Percentiles rank a stretch among this genome's conserved stretches.
phyloP scores from a whole-genome alignment of 2,113 vertebrate genomes.

The Albula goreensis region DNA sequence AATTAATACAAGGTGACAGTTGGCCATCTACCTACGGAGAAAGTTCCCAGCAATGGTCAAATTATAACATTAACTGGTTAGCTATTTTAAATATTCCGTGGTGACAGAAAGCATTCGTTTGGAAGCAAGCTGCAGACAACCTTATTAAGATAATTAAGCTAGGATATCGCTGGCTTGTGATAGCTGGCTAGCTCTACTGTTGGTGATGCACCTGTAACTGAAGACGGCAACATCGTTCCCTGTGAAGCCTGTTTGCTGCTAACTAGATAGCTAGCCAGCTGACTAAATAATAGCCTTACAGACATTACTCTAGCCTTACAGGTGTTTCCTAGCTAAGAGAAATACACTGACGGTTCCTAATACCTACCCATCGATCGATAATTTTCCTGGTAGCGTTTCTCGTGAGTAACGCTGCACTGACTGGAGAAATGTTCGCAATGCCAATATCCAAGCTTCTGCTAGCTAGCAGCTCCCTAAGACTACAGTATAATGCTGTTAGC shows the following conservation, averaged over 20 bases:
- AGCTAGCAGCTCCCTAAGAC: neutral
- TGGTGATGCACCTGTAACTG: conserved; percentile 27
- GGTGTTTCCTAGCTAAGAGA: neutral
- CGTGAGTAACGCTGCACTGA: too few relatives aligned
- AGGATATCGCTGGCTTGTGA: too few relatives aligned
- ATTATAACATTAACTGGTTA: too few relatives aligned
- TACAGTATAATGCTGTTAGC: neutral
- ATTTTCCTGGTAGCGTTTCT: too few relatives aligned
- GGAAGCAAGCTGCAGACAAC: too few relatives aligned
- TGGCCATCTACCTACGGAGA: too few relatives aligned
- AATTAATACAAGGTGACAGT: too few relatives aligned
- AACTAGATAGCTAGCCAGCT: neutral
- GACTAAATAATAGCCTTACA: neutral
- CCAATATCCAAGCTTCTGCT: neutral
- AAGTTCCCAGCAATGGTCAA: too few relatives aligned
- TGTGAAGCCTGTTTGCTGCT: neutral
- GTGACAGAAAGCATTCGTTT: too few relatives aligned
- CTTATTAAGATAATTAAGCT: too few relatives aligned
- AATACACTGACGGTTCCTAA: neutral
- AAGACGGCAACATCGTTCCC: neutral
- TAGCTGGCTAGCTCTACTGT: neutral
- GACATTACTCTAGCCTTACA: neutral
- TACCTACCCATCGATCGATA: neutral
- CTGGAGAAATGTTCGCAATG: neutral
- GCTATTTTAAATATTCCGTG: too few relatives aligned